Base-by-base conservation (phyloP, 2,797 vertebrate genomes). In the Natrix natrix region DNA sequence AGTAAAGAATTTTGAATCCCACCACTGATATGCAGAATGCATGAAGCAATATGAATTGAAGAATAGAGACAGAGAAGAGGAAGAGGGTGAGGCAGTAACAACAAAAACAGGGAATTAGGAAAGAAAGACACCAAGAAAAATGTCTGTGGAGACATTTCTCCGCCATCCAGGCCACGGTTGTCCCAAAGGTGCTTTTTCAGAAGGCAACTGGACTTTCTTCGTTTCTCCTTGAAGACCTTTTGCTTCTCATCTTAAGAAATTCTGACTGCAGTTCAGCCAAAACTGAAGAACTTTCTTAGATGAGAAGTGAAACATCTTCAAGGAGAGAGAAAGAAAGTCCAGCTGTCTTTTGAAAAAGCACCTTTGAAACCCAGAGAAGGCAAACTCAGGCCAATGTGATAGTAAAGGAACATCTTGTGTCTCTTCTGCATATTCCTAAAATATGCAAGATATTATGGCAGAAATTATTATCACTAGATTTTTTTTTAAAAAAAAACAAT, bases 41-140 rank as follows among this genome's bases (percentile, higher is more conserved):
- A 95, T 87, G 94, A 91, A 92, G 87, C 94, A 93, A 94, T 95
- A 97, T 93, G 95, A 95, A 91, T 48, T 0, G 0, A 94, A 92
- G 48, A 78, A 95, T 14, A 94, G 91, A 96, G 94, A 90, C 93
- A 95, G 55, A 8, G 86, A 94, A 94, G 95, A 83, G 94, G 94
- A 93, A 92, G 94, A 95, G 87, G 94, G 59, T 89, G 78, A 94
- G 93, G 94, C 94, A 96, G 88, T 88, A 95, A 93, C 91, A 95
- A 95, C 92, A 4, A 95, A 96, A 95, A 95, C 12, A 95, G 89
- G 93, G 59, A 94, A 93, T 89, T 94, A 93, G 93, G 24, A 63
- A 52, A 52, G 61, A 56, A 83, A 28, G 32, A 88, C 37, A 83
- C 61, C 10, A 24, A 66, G 1, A 54, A 91, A 13, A 66, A n/a